Evolutionary conservation across 2,113 vertebrate genomes (phyloP).

Genomic region (Elephantulus edwardii): DNA sequence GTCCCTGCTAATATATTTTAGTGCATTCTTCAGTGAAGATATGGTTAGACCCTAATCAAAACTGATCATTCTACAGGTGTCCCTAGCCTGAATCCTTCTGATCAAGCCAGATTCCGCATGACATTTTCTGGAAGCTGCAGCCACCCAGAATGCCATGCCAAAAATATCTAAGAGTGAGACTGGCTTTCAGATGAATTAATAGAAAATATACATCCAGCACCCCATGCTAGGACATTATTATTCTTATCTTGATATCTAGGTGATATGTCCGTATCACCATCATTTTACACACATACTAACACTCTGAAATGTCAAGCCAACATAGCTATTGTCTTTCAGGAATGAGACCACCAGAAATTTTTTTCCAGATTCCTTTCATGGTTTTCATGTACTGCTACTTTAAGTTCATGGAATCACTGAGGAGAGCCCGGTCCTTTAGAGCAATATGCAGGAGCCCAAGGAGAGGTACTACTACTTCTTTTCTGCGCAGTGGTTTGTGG

Average conservation of each 20-base stretch:
- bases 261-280: not conserved
- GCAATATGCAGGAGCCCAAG: too few species aligned
- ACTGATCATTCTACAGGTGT: not conserved
- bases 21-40: not conserved
- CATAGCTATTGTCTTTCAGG: too few species aligned
- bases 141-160: not conserved
- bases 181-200: not conserved
- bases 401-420: too few species aligned
- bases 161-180: not conserved
- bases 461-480: too few species aligned
- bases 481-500: too few species aligned
- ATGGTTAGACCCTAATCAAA: not conserved
- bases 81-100: not conserved
- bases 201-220: not conserved
- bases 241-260: not conserved
- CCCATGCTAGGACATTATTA: not conserved
- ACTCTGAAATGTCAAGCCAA: too few species aligned
- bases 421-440: too few species aligned
- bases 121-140: not conserved
- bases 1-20: too few species aligned
- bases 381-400: too few species aligned
- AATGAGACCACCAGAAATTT: too few species aligned
- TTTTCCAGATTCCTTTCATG: too few species aligned
- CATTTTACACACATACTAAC: not conserved
- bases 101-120: not conserved